Evolutionary conservation across 2,888 invertebrate species (phyloP).

Genomic region (Endomychus coccineus): DNA sequence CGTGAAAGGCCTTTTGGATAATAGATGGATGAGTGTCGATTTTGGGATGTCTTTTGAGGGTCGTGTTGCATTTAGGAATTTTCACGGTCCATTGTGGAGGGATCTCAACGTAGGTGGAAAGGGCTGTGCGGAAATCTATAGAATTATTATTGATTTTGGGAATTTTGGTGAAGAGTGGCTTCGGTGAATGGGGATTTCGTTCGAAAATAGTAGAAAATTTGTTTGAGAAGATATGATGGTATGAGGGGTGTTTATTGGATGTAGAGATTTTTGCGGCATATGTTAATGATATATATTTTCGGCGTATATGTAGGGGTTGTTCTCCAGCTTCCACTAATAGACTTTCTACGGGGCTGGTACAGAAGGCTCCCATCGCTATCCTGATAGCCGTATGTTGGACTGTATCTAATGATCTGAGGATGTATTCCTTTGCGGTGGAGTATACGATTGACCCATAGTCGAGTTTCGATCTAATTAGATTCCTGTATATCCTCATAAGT

Average conservation of each 20-base stretch:
- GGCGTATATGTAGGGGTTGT: slow-evolving; percentile 1
- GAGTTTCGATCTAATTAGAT: slow-evolving; percentile 18
- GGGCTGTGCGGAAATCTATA: not conserved
- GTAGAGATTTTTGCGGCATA: slow-evolving; percentile 2
- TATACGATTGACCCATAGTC: slow-evolving; percentile 25
- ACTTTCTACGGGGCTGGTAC: slow-evolving; percentile 4
- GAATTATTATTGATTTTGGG: not conserved
- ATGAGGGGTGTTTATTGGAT: slow-evolving; percentile 1
- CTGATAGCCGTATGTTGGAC: slow-evolving; percentile 17
- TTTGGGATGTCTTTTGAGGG: not conserved
- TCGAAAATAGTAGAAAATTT: slow-evolving; percentile 1
- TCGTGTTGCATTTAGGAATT: not conserved
- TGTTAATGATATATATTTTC: slow-evolving; percentile 1
- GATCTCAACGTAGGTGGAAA: not conserved
- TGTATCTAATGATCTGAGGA: slow-evolving; percentile 12
- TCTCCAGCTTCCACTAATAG: slow-evolving; percentile 3
- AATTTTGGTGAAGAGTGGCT: slow-evolving; percentile 3
- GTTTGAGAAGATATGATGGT: slow-evolving; percentile 3
- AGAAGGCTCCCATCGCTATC: slow-evolving; percentile 16
- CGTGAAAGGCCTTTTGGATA: not conserved
- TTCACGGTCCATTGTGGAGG: slow-evolving; percentile 4
- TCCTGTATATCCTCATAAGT: slow-evolving; percentile 13
- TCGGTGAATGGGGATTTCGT: not conserved
- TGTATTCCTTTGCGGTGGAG: slow-evolving; percentile 15
- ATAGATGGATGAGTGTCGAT: not conserved